Evolutionary conservation across 2,113 vertebrate genomes (phyloP).

Genomic region (Hystrix cristata): DNA sequence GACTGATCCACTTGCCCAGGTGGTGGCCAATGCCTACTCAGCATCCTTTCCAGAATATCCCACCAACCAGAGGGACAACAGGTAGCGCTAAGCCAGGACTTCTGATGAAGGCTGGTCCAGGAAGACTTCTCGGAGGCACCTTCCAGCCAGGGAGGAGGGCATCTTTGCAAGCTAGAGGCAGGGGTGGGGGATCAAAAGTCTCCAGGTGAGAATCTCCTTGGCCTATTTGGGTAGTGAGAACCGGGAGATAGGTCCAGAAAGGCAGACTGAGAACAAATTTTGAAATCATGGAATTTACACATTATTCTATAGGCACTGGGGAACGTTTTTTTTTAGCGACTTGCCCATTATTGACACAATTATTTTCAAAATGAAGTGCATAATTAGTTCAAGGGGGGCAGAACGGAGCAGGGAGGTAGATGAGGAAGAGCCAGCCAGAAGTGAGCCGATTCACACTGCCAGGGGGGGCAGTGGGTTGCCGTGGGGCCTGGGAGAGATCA

Average conservation of each 20-base stretch:
- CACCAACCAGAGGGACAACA: neutral
- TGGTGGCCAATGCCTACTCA: no score
- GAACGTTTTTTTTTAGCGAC: neutral
- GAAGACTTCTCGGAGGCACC: neutral
- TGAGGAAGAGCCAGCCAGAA: neutral
- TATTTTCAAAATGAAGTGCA: neutral
- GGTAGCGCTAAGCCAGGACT: neutral
- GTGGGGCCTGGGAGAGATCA: fast-evolving
- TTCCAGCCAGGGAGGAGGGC: neutral
- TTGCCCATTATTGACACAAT: neutral
- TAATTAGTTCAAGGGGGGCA: neutral
- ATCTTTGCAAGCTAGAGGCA: neutral
- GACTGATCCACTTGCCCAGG: neutral
- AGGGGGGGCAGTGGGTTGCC: fast-evolving
- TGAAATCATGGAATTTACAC: neutral
- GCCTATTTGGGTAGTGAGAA: neutral
- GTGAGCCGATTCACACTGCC: neutral
- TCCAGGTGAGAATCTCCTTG: neutral
- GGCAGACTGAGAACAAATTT: neutral
- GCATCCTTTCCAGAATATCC: neutral
- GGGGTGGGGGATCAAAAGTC: neutral
- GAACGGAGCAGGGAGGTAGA: neutral
- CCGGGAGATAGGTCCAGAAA: neutral
- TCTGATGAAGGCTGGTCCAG: neutral
- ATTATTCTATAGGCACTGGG: neutral